Percentiles rank a stretch among this genome's conserved stretches.
Evolutionary conservation across 2,797 vertebrate genomes (phyloP).

Genomic region (Karalla daura): DNA sequence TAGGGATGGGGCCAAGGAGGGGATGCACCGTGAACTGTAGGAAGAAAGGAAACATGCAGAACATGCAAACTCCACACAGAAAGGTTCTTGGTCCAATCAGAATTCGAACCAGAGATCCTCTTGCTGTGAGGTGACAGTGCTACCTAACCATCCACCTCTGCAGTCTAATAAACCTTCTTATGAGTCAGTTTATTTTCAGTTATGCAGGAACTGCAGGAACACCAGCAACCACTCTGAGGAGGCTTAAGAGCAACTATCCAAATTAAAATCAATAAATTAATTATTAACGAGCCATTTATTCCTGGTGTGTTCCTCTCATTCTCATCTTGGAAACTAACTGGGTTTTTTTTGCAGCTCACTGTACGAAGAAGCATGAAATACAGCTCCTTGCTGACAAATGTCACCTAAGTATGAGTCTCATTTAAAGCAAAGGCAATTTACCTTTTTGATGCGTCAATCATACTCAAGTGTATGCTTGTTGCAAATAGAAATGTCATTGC

Average conservation of each 20-base stretch:
- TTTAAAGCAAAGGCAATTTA: conserved; percentile 10
- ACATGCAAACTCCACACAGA: too few relatives aligned
- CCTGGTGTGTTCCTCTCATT: neutral
- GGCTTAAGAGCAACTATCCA: neutral
- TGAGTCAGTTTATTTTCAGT: neutral
- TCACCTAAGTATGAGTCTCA: neutral
- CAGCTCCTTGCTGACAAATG: neutral
- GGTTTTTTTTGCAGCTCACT: neutral
- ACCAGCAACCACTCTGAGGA: neutral
- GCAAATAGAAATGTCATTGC: neutral
- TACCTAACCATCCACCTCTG: too few relatives aligned
- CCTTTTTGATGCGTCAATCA: conserved; percentile 10
- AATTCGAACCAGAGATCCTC: too few relatives aligned
- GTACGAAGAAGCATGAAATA: neutral
- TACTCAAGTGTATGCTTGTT: conserved; percentile 4
- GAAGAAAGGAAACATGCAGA: too few relatives aligned
- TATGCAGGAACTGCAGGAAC: neutral
- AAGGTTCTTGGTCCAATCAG: too few relatives aligned
- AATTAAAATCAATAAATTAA: neutral
- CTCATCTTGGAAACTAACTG: neutral
- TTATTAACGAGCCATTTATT: neutral
- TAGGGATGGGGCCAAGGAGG: too few relatives aligned
- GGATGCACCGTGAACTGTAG: too few relatives aligned
- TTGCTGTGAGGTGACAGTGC: too few relatives aligned
- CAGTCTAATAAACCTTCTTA: too few relatives aligned